Base-by-base conservation (phyloP, 2,888 invertebrate genomes). In the Galerucella nymphaeae region DNA sequence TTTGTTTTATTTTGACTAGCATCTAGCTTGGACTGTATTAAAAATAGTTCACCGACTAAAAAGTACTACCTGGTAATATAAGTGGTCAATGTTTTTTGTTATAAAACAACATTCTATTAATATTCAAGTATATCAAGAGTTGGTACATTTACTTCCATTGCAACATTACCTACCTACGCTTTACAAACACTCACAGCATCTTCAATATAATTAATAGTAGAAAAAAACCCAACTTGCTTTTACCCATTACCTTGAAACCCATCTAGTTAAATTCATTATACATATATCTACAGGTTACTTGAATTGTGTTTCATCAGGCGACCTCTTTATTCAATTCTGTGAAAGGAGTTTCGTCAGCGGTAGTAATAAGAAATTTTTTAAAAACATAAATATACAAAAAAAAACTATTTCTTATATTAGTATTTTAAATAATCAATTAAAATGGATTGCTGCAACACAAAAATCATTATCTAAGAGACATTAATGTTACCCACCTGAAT, bases 191-290 rank as follows among this genome's bases (percentile, higher is more conserved):
- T 20, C 18, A n/a, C n/a, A 20, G n/a, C 11, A 55, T 55, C 20
- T 55, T 20, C 20, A 55, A 55, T 18, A 14, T n/a, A 30, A n/a
- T 20, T 30, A 30, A 59, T 38, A 59, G 23, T 30, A 30, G 30
- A n/a, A 14, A 23, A 23, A 30, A 23, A 14, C 38, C 18, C 14
- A 20, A 16, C 13, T 16, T 13, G 13, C 61, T 61, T 61, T 61
- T 61, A 61, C 61, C 38, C n/a, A 41, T 61, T 16, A 61, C 61
- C 61, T 61, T 61, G 61, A 61, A 38, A 41, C 13, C 38, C 41
- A 61, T 16, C 16, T 11, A 58, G 58, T 6, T 42, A 13, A 14
- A 59, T 59, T 6, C 38, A 30, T 59, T 30, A 38, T 30, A 30
- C 20, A 30, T 14, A 10, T 58, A 20, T 30, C 14, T 9, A 30